Percentiles rank a stretch among this genome's conserved stretches.
phyloP scores from a whole-genome alignment of 2,888 invertebrate genomes.

The Conops quadrifasciatus region DNA sequence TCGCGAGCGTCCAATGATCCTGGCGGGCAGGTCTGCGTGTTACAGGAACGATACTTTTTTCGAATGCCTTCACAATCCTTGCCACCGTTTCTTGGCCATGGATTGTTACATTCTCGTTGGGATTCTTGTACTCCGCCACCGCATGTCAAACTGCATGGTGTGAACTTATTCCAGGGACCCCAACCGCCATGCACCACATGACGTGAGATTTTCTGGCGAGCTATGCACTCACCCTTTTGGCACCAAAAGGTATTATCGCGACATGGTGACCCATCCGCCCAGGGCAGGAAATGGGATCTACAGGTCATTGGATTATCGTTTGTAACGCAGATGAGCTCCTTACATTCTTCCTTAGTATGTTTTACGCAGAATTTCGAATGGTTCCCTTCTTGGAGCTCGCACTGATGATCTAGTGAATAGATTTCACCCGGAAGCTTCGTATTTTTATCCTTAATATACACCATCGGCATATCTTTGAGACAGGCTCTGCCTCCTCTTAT shows the following conservation, averaged over 20 bases:
- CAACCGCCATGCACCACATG: conserved; percentile 72
- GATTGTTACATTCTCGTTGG: conserved; percentile 82
- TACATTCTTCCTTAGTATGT: conserved; percentile 68
- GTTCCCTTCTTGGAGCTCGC: conserved; percentile 81
- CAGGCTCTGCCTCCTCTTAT: too few relatives aligned
- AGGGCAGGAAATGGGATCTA: conserved; percentile 83
- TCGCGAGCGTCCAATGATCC: conserved; percentile 77
- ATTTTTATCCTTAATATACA: too few relatives aligned
- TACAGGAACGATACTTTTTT: too few relatives aligned
- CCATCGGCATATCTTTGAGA: too few relatives aligned
- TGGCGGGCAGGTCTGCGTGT: conserved; percentile 73
- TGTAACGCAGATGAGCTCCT: conserved; percentile 80
- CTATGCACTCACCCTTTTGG: conserved; percentile 77
- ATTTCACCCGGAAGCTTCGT: too few relatives aligned
- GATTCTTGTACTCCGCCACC: too few relatives aligned
- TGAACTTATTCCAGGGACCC: conserved; percentile 69
- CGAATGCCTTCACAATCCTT: conserved; percentile 81
- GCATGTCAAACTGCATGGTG: conserved; percentile 78
- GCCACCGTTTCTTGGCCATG: conserved; percentile 75
- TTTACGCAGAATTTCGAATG: conserved; percentile 68
- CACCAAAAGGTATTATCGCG: conserved; percentile 76
- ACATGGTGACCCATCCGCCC: conserved; percentile 90
- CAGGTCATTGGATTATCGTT: conserved; percentile 67
- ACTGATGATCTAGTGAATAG: conserved; percentile 82
- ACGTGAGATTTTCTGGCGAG: too few relatives aligned